Conservation (phyloP, 2,113 vertebrate species). For the Amazona guildingii region DNA sequence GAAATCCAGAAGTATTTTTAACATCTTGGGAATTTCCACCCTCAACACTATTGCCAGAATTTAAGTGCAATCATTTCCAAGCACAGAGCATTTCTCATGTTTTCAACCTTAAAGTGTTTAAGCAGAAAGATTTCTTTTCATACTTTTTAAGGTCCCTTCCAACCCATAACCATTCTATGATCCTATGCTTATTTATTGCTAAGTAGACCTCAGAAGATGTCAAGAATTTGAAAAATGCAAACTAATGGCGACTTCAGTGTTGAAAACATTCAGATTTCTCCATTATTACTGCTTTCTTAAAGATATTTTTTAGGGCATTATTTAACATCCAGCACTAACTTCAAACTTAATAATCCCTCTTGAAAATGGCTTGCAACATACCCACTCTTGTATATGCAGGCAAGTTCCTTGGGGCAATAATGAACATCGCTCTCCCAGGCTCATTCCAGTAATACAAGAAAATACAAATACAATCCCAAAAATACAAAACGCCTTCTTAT, state of each 20-base stretch:
- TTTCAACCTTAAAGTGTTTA: neutral
- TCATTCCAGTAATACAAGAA: neutral
- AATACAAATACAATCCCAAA: neutral
- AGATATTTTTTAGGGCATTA: neutral
- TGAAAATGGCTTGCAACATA: neutral
- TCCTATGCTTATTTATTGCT: neutral
- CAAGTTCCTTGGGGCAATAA: neutral
- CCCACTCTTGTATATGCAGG: neutral
- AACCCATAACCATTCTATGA: neutral
- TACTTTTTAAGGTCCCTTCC: neutral
- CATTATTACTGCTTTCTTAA: neutral
- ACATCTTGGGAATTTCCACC: slow-evolving; percentile 22
- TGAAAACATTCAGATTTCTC: neutral
- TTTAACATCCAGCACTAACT: neutral
- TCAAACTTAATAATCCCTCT: neutral
- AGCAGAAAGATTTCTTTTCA: neutral
- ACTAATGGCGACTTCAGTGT: neutral
- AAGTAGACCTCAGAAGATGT: neutral
- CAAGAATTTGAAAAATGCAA: neutral
- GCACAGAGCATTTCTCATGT: neutral
- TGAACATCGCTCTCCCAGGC: neutral
- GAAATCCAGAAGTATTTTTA: neutral
- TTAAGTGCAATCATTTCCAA: slow-evolving; percentile 19
- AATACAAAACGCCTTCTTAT: neutral
- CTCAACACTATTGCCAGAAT: slow-evolving; percentile 8